Percentiles rank a stretch among this genome's conserved stretches.
Evolutionary conservation across 2,888 invertebrate species (phyloP).

Genomic region (Subacronicta megacephala): DNA sequence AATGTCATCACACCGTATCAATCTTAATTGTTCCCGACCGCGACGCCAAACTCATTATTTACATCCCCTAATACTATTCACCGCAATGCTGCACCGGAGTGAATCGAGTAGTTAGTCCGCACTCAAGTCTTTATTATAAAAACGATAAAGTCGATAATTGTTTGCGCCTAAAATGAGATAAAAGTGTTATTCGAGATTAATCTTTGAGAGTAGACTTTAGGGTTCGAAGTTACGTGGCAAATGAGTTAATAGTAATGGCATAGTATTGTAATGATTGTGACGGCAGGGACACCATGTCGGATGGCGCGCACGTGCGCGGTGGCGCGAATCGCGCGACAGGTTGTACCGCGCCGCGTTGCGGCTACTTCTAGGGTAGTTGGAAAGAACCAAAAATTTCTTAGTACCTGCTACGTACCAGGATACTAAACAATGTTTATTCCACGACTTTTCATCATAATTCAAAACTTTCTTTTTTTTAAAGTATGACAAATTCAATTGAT

Average conservation of each 20-base stretch:
- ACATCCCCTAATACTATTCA: conserved; percentile 48
- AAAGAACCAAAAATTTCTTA: too few relatives aligned
- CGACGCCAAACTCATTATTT: conserved; percentile 59
- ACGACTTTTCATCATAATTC: too few relatives aligned
- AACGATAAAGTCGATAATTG: conserved; percentile 16
- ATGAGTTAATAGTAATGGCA: conserved; percentile 65
- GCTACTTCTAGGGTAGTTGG: too few relatives aligned
- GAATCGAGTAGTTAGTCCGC: conserved; percentile 1
- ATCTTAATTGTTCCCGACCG: conserved; percentile 78
- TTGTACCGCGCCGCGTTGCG: conserved; percentile 19
- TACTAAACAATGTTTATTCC: too few relatives aligned
- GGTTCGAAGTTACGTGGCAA: conserved; percentile 25
- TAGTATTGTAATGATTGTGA: conserved; percentile 68
- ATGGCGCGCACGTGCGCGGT: conserved; percentile 68
- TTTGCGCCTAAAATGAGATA: neutral
- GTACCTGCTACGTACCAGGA: too few relatives aligned
- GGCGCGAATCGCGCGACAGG: conserved; percentile 60
- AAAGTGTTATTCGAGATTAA: conserved; percentile 1
- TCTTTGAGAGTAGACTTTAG: conserved; percentile 11
- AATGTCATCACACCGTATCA: conserved; percentile 82
- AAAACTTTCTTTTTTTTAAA: too few relatives aligned
- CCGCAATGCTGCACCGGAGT: conserved; percentile 23
- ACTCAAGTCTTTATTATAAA: conserved; percentile 4
- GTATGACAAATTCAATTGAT: too few relatives aligned
- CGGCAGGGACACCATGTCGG: conserved; percentile 57